Evolutionary conservation across 2,888 invertebrate genomes (phyloP).

Genomic region (Dioctria rufipes): DNA sequence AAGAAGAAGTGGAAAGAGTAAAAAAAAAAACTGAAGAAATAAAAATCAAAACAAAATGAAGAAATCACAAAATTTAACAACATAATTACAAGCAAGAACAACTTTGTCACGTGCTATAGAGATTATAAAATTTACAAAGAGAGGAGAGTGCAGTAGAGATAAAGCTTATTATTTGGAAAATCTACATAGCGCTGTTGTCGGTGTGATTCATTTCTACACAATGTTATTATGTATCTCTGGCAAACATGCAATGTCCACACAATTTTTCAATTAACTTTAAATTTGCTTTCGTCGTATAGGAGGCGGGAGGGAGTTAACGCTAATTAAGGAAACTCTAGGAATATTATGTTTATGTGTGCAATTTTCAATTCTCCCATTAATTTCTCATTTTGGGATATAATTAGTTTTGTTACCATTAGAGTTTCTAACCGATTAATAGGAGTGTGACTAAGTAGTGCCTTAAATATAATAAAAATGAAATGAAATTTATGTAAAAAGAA

Average conservation of each 20-base stretch:
- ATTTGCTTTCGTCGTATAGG: neutral
- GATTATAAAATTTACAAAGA: too few relatives aligned
- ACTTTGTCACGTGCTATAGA: slow-evolving; percentile 8
- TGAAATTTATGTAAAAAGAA: neutral
- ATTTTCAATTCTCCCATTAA: neutral
- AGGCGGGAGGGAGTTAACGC: neutral
- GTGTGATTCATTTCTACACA: neutral
- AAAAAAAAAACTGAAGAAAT: neutral
- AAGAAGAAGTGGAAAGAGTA: slow-evolving; percentile 7
- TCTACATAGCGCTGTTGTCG: neutral
- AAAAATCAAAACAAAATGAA: neutral
- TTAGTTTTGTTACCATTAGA: neutral
- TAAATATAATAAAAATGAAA: neutral
- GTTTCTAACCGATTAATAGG: neutral
- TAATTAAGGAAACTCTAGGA: neutral
- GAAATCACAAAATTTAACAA: neutral
- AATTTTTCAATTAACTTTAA: neutral
- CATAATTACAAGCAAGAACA: slow-evolving; percentile 18
- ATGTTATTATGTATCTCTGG: neutral
- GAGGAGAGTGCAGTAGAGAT: neutral
- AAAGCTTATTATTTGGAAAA: neutral
- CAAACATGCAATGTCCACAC: slow-evolving; percentile 15
- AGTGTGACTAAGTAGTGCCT: neutral
- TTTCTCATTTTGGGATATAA: neutral
- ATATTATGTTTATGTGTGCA: neutral